Conservation (phyloP, 1,140 invertebrate genomes). For the Ceratosolen fusciceps region DNA sequence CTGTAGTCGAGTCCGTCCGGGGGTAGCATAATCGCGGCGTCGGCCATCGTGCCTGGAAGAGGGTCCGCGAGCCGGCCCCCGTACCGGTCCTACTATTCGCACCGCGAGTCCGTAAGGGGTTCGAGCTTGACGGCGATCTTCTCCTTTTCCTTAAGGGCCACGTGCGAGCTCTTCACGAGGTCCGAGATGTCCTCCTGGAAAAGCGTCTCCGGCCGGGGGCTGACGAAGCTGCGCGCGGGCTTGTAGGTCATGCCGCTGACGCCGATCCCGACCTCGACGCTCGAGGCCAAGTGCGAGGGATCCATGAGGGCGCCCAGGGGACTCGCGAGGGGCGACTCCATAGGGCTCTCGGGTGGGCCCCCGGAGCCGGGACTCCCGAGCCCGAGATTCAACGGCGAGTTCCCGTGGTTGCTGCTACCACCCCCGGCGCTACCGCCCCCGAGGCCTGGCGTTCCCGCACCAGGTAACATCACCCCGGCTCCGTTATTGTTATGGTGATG, state of each 20-base stretch:
- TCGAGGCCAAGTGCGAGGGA: constrained; percentile 66
- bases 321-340: constrained; percentile 73
- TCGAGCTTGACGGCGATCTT: constrained; percentile 70
- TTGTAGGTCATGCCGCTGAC: constrained; percentile 80
- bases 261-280: constrained; percentile 75
- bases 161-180: constrained; percentile 73
- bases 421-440: constrained; percentile 26
- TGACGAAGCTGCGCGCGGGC: constrained; percentile 72
- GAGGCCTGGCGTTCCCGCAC: constrained; percentile 14
- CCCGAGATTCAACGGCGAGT: constrained; percentile 72
- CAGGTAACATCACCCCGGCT: background rate
- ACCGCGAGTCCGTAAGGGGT: constrained; percentile 68
- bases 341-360: constrained; percentile 67
- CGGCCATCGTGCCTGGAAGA: constrained; percentile 31
- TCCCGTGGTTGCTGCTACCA: constrained; percentile 69
- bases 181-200: constrained; percentile 77
- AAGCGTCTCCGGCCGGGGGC: constrained; percentile 76
- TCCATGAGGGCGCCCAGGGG: constrained; percentile 69
- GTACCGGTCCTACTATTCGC: constrained; percentile 62
- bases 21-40: constrained; percentile 27
- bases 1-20: constrained; percentile 38
- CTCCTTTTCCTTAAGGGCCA: constrained; percentile 69
- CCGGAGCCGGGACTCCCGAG: constrained; percentile 71
- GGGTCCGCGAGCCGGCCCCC: constrained; percentile 38
- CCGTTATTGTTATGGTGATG: constrained; percentile 61